These are phyloP conservation scores for Drosophila rhopaloa DNA, from an alignment of 1,140 invertebrate species.

Conservation along the genomic window DNA sequence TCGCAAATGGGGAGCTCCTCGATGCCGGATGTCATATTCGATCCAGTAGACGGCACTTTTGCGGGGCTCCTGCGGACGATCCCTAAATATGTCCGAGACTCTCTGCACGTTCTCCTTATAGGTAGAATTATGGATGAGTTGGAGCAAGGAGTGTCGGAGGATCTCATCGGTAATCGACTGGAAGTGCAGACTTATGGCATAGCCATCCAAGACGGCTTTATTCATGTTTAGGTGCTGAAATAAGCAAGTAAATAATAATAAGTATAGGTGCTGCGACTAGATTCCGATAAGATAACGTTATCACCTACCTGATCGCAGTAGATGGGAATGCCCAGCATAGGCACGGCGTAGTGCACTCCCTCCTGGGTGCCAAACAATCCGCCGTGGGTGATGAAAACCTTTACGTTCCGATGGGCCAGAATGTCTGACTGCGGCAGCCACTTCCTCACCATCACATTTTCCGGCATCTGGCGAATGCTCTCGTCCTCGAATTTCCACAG, in stretches of 20 bases:
- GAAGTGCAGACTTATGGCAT: constrained; percentile 76
- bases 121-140: constrained; percentile 85
- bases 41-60: constrained; percentile 87
- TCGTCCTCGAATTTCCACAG: constrained; percentile 88
- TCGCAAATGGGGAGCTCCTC: constrained; percentile 86
- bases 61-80: constrained; percentile 85
- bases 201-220: constrained; percentile 71
- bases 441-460: constrained; percentile 87
- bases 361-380: constrained; percentile 87
- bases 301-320: constrained; percentile 86
- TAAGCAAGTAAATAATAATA: no score
- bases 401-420: constrained; percentile 86
- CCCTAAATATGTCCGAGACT: constrained; percentile 85
- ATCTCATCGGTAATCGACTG: constrained; percentile 72
- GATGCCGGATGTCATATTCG: constrained; percentile 87
- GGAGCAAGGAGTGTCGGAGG: constrained; percentile 82
- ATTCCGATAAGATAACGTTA: no score
- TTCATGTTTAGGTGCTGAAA: constrained; percentile 75
- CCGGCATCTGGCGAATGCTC: constrained; percentile 84
- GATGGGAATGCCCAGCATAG: constrained; percentile 88
- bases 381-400: constrained; percentile 88
- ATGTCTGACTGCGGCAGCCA: constrained; percentile 89
- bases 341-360: constrained; percentile 87
- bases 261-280: no score
- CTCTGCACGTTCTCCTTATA: constrained; percentile 82